phyloP scores from a whole-genome alignment of 2,113 vertebrate genomes.

The Hippocampus zosterae region DNA sequence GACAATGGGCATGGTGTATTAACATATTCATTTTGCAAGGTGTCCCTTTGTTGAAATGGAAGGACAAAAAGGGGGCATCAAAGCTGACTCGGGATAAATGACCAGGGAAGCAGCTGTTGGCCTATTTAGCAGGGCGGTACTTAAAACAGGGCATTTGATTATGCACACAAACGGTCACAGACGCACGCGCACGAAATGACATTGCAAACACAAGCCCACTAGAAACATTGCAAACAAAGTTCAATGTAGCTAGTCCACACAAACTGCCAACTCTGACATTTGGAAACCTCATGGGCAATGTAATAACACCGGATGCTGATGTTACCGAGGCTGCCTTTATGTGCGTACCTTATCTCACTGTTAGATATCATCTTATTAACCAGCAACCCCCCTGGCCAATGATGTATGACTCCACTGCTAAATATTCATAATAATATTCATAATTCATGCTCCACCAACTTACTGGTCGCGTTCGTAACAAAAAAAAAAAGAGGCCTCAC shows the following conservation, averaged over 20 bases:
- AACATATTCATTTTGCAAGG: conserved; percentile 37
- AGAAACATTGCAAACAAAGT: background rate
- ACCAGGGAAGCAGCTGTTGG: conserved; percentile 59
- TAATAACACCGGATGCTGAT: background rate
- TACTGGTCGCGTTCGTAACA: conserved; percentile 2
- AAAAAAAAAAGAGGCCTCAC: background rate
- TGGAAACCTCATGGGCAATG: conserved; percentile 1
- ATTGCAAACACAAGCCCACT: conserved; percentile 9
- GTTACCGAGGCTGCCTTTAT: background rate
- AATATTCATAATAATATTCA: conserved; percentile 17
- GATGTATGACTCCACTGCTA: conserved; percentile 24
- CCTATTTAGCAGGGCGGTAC: conserved; percentile 55
- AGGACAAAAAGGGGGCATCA: conserved; percentile 39
- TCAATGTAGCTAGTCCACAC: background rate
- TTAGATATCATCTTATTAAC: conserved; percentile 26
- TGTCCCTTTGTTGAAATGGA: conserved; percentile 33
- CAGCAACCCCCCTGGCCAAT: conserved; percentile 22
- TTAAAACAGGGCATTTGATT: conserved; percentile 35
- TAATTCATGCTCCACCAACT: conserved; percentile 7
- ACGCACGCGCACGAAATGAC: background rate
- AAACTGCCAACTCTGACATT: conserved; percentile 11
- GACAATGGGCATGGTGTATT: conserved; percentile 10
- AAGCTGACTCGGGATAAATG: conserved; percentile 48
- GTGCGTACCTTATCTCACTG: conserved; percentile 1
- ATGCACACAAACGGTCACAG: background rate